Evolutionary conservation across 2,113 vertebrate genomes (phyloP).

Genomic region (Plotosus lineatus): DNA sequence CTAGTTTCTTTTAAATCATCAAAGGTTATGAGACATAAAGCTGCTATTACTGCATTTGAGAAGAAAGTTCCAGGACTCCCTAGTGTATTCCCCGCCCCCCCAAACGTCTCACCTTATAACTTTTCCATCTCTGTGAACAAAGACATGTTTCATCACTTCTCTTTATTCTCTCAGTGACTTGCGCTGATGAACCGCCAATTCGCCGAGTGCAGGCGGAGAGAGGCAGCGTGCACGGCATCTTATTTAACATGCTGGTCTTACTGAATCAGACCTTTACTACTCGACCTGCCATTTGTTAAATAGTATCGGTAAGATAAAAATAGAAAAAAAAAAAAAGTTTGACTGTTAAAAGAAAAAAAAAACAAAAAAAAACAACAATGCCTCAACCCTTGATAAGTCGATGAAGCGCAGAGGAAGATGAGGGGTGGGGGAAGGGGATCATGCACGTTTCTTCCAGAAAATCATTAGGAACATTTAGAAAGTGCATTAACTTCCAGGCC

Average conservation of each 20-base stretch:
- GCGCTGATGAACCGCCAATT: constrained; percentile 6
- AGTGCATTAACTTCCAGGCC: constrained; percentile 68
- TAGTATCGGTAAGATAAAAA: constrained; percentile 42
- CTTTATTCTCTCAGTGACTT: constrained; percentile 17
- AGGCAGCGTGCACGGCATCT: constrained; percentile 34
- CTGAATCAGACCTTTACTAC: constrained; percentile 45
- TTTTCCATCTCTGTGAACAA: constrained; percentile 27
- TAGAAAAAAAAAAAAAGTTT: constrained; percentile 50
- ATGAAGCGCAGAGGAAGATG: constrained; percentile 54
- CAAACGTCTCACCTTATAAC: constrained; percentile 38
- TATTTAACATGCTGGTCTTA: constrained; percentile 54
- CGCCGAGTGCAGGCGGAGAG: constrained; percentile 35
- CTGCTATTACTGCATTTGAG: constrained; percentile 17
- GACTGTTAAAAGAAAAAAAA: constrained; percentile 50
- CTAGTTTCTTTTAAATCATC: background rate
- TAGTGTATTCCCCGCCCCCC: constrained; percentile 14
- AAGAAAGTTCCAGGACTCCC: constrained; percentile 22
- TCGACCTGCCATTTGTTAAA: constrained; percentile 50
- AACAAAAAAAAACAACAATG: constrained; percentile 31
- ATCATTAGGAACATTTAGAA: constrained; percentile 71
- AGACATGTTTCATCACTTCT: constrained; percentile 37
- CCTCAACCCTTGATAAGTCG: constrained; percentile 40
- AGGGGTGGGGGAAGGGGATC: constrained; percentile 42
- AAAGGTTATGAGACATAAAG: constrained; percentile 13
- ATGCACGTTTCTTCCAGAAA: constrained; percentile 52